phyloP scores from a whole-genome alignment of 2,888 invertebrate species.

The Electrophaes corylata region DNA sequence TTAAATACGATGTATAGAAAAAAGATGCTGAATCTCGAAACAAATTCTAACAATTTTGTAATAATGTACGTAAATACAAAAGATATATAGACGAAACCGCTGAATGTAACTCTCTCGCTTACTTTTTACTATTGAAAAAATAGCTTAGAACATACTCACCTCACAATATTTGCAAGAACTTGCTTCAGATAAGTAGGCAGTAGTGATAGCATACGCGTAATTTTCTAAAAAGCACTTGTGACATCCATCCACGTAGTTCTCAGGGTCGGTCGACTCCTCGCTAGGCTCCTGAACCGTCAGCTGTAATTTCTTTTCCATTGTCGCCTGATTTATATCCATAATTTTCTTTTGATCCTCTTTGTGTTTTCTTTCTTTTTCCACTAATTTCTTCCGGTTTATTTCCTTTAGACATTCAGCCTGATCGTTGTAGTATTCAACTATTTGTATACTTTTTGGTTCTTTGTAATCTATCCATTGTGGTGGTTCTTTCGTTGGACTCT shows the following conservation, averaged over 20 bases:
- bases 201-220: conserved; percentile 76
- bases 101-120: too few species aligned
- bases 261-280: conserved; percentile 75
- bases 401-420: conserved; percentile 86
- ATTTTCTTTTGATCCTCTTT: conserved; percentile 70
- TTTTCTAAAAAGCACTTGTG: conserved; percentile 81
- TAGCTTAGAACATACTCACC: conserved; percentile 54
- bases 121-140: too few species aligned
- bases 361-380: conserved; percentile 67
- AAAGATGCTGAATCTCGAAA: too few species aligned
- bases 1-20: too few species aligned
- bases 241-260: conserved; percentile 71
- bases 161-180: conserved; percentile 78
- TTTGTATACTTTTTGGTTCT: conserved; percentile 53
- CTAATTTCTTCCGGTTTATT: conserved; percentile 66
- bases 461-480: conserved; percentile 43
- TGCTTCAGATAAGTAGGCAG: conserved; percentile 75
- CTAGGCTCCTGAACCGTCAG: conserved; percentile 66
- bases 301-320: conserved; percentile 63
- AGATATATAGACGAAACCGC: too few species aligned
- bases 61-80: too few species aligned
- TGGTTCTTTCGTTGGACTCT: conserved; percentile 70
- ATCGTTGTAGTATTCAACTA: conserved; percentile 86
- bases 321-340: conserved; percentile 61
- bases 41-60: too few species aligned